Evolutionary conservation across 1,140 invertebrate species (phyloP).

Genomic region (Teleopsis dalmanni): DNA sequence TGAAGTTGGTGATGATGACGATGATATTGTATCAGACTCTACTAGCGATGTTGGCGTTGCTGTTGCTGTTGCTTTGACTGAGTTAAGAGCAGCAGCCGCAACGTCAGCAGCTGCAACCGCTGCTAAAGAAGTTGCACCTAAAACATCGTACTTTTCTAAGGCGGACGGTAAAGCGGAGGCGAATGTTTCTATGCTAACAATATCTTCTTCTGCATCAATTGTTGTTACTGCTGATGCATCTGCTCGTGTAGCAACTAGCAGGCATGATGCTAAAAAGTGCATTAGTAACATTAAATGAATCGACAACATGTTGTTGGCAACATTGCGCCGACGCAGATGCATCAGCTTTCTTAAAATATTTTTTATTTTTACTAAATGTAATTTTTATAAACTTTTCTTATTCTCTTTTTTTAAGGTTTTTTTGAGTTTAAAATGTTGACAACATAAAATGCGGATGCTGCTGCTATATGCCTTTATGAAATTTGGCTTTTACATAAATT

Average conservation of each 20-base stretch:
- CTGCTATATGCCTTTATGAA: no score
- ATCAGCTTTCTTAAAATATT: background rate
- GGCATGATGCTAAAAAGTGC: background rate
- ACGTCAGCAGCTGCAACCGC: background rate
- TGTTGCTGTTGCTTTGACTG: conserved; percentile 2
- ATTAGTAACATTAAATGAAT: background rate
- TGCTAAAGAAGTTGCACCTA: background rate
- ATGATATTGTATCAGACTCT: conserved; percentile 6
- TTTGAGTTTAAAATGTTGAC: no score
- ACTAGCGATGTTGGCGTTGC: background rate
- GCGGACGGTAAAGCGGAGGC: no score
- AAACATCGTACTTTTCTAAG: no score
- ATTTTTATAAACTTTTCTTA: no score
- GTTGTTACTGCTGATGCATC: background rate
- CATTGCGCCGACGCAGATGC: background rate
- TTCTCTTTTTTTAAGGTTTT: no score
- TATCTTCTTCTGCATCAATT: background rate
- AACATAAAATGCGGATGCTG: no score
- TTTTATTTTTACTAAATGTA: no score
- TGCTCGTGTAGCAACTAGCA: background rate
- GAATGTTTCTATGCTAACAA: background rate
- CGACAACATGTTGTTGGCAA: conserved; percentile 7
- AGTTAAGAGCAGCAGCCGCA: background rate
- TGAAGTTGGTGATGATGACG: conserved; percentile 24
- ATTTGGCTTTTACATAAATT: no score